Percentiles rank a stretch among this genome's conserved stretches.
These are phyloP conservation scores for Sarcophilus harrisii DNA, from an alignment of 2,797 vertebrate genomes.

Conservation along the genomic window DNA sequence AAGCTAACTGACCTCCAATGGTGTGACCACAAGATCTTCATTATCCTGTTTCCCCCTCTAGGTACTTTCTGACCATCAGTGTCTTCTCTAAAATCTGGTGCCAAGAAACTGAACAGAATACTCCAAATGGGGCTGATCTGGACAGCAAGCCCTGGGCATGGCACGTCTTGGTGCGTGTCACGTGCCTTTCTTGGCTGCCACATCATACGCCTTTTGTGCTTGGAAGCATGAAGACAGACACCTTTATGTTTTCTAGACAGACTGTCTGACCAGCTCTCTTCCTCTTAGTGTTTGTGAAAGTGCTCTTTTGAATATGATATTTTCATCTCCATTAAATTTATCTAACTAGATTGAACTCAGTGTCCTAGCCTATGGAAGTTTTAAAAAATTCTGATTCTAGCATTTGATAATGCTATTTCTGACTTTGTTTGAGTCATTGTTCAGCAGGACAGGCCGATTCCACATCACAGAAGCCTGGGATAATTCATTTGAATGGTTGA, in stretches of 20 bases:
- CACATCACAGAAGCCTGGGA: neutral
- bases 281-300: neutral
- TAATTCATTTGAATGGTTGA: neutral
- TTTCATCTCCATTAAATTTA: neutral
- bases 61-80: neutral
- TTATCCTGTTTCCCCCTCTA: neutral
- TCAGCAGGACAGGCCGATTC: neutral
- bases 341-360: neutral
- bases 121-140: neutral
- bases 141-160: neutral
- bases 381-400: neutral
- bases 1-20: neutral
- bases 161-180: neutral
- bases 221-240: neutral
- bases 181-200: neutral
- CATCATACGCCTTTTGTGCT: neutral
- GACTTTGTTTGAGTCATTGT: neutral
- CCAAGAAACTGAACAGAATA: neutral
- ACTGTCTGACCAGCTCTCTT: neutral
- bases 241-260: neutral
- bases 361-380: neutral
- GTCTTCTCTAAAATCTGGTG: neutral
- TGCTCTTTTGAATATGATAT: neutral
- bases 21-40: neutral
- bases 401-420: neutral